Conservation (phyloP, 2,888 invertebrate genomes). For the Sminthurides aquaticus region DNA sequence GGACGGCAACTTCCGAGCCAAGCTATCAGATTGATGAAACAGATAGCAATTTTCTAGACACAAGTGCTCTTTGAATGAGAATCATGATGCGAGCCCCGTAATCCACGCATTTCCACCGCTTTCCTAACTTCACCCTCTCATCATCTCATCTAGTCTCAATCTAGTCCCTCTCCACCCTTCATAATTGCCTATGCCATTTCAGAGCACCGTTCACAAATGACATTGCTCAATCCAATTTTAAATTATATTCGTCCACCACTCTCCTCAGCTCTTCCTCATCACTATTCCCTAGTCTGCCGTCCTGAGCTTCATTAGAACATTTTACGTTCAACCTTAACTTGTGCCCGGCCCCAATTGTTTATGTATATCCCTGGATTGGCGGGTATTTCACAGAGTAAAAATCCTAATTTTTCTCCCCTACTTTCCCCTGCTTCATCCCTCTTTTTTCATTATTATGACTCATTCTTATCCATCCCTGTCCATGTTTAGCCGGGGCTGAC, state of each 20-base stretch:
- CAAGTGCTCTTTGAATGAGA: neutral
- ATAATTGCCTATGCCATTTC: neutral
- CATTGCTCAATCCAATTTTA: conserved; percentile 16
- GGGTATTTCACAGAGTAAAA: conserved; percentile 6
- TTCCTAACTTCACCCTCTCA: neutral
- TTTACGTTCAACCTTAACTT: too few species aligned
- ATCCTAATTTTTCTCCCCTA: conserved; percentile 18
- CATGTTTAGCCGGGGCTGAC: neutral
- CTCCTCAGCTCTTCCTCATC: neutral
- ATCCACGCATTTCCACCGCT: neutral
- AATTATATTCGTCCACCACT: neutral
- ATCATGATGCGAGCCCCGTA: too few species aligned
- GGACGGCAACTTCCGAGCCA: neutral
- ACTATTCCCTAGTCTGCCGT: too few species aligned
- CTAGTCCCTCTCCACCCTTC: neutral
- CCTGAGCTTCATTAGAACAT: too few species aligned
- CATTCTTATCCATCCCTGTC: conserved; percentile 12
- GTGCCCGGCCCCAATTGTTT: too few species aligned
- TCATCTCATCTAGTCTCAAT: too few species aligned
- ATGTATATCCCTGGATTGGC: too few species aligned
- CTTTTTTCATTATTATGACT: conserved; percentile 24
- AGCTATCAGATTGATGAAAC: conserved; percentile 8
- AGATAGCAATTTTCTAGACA: neutral
- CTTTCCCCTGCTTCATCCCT: conserved; percentile 17
- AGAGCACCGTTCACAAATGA: conserved; percentile 10